Evolutionary conservation across 2,113 vertebrate genomes (phyloP), one percentile per base, ranked within the genome.

Genomic region (Varanus komodoensis): DNA sequence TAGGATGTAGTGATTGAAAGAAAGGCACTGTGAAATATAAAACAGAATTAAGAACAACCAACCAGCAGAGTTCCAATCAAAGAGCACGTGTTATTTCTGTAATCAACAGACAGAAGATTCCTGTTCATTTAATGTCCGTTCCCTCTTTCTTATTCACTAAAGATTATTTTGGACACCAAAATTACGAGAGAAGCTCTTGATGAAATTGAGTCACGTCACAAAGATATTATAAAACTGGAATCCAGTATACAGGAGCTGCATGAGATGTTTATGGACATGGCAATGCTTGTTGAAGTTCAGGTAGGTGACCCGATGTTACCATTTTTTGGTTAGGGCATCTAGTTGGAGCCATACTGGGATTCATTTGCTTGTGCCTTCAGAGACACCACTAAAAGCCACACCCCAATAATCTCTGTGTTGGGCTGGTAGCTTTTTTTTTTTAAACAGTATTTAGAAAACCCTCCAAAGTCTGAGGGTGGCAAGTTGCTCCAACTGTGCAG

Each of bases 151-250:
- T 0, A 34, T 64, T 23, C 91, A 32, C 32, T 23, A 4, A 96
- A 99, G 99, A 99, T 99, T 15, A 99, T 99, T 86, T 98, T 98
- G 8, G 99, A 99, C 93, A 99, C 98, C 1, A 98, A 99, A 29
- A 98, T 99, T 87, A 99, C 99, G 8, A 97, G 97, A 64, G 98
- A 99, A 91, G 99, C 98, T 1, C 95, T 99, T 77, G 98, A 98
- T 29, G 99, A 99, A 91, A 99, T 99, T 0, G 98, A 99, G 96
- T 98, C 98, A 0, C 98, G 99, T 5, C 99, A 99, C 96, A 98
- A 98, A 93, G 99, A 99, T 91, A 99, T 99, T 82, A 98, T 99
- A 87, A 98, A 97, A 27, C 97, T 99, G 96, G 99, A 99, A 93
- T 96, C 97, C 29, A 99, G 99, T 96, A 99, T 99, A 93, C 97